Evolutionary conservation across 2,113 vertebrate genomes (phyloP).

Genomic region (Himantopus leucocephalus): DNA sequence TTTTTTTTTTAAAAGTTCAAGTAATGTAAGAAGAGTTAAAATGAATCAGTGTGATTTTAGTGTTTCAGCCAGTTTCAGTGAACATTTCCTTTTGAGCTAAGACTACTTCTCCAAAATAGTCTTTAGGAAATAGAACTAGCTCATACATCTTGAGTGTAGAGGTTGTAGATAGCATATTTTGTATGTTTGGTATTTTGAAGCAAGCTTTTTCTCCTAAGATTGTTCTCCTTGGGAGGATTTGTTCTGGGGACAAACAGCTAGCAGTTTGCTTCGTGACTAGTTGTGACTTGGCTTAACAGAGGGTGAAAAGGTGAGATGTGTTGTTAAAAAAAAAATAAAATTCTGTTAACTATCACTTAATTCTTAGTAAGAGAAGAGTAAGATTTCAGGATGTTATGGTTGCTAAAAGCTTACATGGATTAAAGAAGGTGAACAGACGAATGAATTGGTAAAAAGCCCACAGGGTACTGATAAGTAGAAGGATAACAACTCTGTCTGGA

Average conservation of each 20-base stretch:
- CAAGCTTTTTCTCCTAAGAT: not conserved
- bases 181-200: not conserved
- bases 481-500: not conserved
- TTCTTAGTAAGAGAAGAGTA: not conserved
- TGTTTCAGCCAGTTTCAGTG: not conserved
- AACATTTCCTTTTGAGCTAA: not conserved
- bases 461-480: not conserved
- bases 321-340: not conserved
- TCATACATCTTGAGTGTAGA: not conserved
- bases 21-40: not conserved
- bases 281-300: not conserved
- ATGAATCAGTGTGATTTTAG: not conserved
- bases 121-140: not conserved
- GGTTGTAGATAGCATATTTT: not conserved
- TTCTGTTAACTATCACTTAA: not conserved
- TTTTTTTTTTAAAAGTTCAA: not conserved
- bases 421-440: fast-evolving
- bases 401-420: not conserved
- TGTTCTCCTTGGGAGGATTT: not conserved
- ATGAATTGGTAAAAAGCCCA: not conserved
- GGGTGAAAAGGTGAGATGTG: not conserved
- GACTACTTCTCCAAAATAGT: not conserved
- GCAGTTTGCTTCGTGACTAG: not conserved
- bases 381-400: not conserved
- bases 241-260: not conserved